Conservation (phyloP, 2,113 vertebrate species). For the Prietella phreatophila region DNA sequence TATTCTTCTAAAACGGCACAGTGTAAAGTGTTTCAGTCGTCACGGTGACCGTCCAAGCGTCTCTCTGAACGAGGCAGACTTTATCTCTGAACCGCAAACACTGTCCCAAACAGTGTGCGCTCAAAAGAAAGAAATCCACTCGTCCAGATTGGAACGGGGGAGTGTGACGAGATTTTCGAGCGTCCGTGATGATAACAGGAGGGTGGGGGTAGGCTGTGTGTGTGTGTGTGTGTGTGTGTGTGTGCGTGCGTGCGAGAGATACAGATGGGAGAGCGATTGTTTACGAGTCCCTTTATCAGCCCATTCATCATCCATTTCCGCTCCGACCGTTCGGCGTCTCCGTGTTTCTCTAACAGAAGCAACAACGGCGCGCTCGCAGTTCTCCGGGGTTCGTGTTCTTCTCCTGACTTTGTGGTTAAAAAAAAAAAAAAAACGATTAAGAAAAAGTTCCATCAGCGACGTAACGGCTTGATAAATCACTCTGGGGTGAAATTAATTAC, state of each 20-base stretch:
- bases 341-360: not conserved
- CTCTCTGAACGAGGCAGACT: not conserved
- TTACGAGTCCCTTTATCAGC: not conserved
- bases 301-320: slow-evolving; percentile 4
- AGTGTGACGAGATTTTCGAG: not conserved
- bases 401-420: slow-evolving; percentile 22
- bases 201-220: not conserved
- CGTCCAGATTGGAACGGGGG: not conserved
- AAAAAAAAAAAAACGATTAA: not conserved
- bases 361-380: not conserved
- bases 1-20: not conserved
- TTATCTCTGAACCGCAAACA: slow-evolving; percentile 8
- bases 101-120: not conserved
- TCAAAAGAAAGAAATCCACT: not conserved
- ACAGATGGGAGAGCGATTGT: not conserved
- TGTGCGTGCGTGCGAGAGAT: not conserved
- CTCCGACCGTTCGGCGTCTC: not conserved
- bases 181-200: not conserved
- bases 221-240: too few relatives aligned
- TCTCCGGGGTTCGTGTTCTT: not conserved
- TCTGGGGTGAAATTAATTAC: slow-evolving; percentile 51
- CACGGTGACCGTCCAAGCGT: not conserved
- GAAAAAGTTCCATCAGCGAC: slow-evolving; percentile 12
- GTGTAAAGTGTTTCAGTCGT: not conserved
- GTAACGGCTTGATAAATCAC: slow-evolving; percentile 42